Percentiles rank a stretch among this genome's conserved stretches.
Conservation (phyloP, 2,113 vertebrate genomes). For the Synodontis membranacea region DNA sequence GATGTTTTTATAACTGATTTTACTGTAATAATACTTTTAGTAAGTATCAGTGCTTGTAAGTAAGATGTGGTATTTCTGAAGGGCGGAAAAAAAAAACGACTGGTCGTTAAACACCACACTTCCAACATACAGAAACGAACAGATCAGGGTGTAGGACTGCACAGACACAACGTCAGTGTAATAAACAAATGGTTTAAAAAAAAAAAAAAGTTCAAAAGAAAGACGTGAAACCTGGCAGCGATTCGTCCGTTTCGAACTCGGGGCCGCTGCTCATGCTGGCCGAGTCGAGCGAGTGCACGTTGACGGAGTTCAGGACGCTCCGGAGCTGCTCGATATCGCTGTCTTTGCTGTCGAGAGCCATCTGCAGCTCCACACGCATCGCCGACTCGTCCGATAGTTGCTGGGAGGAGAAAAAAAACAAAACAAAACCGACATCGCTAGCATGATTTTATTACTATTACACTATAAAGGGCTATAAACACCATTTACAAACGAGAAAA, state of each 20-base stretch:
- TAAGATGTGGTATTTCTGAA: too few relatives aligned
- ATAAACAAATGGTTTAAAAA: background rate
- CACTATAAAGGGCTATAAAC: background rate
- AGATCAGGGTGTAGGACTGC: background rate
- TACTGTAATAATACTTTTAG: background rate
- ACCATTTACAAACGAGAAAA: background rate
- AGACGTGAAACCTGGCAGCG: slow-evolving; percentile 78
- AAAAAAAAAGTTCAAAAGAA: background rate
- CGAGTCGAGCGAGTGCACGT: slow-evolving; percentile 86
- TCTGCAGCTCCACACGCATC: slow-evolving; percentile 93
- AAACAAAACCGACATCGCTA: background rate
- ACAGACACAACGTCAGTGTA: background rate
- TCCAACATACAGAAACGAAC: background rate
- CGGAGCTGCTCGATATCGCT: slow-evolving; percentile 99
- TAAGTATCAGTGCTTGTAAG: background rate
- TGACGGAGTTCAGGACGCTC: slow-evolving; percentile 85
- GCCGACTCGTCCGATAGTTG: slow-evolving; percentile 96
- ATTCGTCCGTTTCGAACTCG: slow-evolving; percentile 88
- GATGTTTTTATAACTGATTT: too few relatives aligned
- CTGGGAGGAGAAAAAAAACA: slow-evolving; percentile 63
- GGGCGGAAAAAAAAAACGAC: too few relatives aligned
- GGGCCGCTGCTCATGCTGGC: slow-evolving; percentile 91
- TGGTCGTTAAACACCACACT: too few relatives aligned
- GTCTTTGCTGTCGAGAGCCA: slow-evolving; percentile 98
- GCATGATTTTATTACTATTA: background rate